phyloP scores from a whole-genome alignment of 2,888 invertebrate genomes.

The Cryptops parisi region DNA sequence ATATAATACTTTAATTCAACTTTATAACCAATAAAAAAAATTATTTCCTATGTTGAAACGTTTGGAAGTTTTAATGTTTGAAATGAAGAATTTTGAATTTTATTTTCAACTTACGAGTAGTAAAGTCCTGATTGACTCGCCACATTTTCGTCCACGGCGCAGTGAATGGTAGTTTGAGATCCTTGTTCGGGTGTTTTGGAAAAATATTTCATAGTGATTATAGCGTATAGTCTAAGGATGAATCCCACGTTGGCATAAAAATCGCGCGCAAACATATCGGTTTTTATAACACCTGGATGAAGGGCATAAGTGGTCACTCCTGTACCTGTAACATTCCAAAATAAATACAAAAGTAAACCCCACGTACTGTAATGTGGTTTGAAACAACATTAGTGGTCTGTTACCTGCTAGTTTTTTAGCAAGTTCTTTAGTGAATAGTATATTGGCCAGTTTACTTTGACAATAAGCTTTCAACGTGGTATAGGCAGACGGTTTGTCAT shows the following conservation, averaged over 20 bases:
- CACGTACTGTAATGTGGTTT: too few species aligned
- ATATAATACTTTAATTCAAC: not conserved
- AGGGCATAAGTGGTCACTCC: too few species aligned
- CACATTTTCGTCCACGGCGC: slow-evolving; percentile 49
- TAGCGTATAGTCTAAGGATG: not conserved
- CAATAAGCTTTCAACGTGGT: slow-evolving; percentile 24
- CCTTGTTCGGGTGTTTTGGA: slow-evolving; percentile 49
- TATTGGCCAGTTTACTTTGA: slow-evolving; percentile 31
- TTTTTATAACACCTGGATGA: slow-evolving; percentile 35
- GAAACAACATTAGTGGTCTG: slow-evolving; percentile 27
- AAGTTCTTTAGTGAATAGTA: slow-evolving; percentile 29
- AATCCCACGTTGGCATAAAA: not conserved
- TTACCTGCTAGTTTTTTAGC: slow-evolving; percentile 25
- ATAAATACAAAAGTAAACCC: too few species aligned
- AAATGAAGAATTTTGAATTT: too few species aligned
- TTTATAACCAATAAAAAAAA: not conserved
- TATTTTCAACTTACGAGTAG: slow-evolving; percentile 56
- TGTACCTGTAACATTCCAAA: too few species aligned
- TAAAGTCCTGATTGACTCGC: slow-evolving; percentile 51
- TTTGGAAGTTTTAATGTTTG: too few species aligned
- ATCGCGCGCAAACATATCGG: slow-evolving; percentile 25
- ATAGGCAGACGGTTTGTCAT: slow-evolving; percentile 20
- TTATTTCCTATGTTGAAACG: too few species aligned
- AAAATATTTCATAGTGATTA: not conserved
- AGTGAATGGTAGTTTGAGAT: slow-evolving; percentile 52